Base-by-base conservation (phyloP, 2,797 vertebrate genomes). In the Muscicapa striata region DNA sequence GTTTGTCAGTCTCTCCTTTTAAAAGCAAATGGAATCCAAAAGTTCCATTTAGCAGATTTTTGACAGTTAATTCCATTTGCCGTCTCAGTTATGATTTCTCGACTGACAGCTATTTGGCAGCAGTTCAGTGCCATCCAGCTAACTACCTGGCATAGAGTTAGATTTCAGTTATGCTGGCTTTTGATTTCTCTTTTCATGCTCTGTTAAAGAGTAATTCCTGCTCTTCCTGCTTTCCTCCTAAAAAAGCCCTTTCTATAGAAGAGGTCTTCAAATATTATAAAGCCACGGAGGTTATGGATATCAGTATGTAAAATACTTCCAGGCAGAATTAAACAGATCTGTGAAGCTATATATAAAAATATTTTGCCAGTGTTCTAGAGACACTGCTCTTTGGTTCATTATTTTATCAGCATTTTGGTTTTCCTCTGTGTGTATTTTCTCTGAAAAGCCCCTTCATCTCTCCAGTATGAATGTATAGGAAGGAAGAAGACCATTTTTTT, bases 391-490 rank as follows among this genome's bases (percentile, higher is more conserved):
- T 84, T 40, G 24, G 2, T 43, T 41, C 52, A 34, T 43, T 2
- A 0, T 77, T 75, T 61, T 76, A 49, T 15, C 17, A 46, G 43
- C 30, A 34, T 86, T 85, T 90, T 88, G 46, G 10, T 49, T 86
- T 92, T 86, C 12, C 18, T 67, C 82, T 94, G 63, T 30, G 13
- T 51, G 11, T 43, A 16, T 78, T 89, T 79, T 73, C 64, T 89
- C 87, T 95, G 89, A 94, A 91, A 93, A 91, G 22, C 15, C 38
- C 6, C 59, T 92, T 94, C 52, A 68, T 93, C 51, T 89, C 62
- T 34, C 78, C 32, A 48, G 40, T 32, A 67, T 52, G 32, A 84
- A 69, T 88, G n/a, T 76, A 41, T 88, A 76, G 83, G 85, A 88
- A 93, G 52, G 76, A 93, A 73, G 55, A 87, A 10, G 10, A 61